Base-by-base conservation (phyloP, 2,888 invertebrate species). In the Girardia tigrina region DNA sequence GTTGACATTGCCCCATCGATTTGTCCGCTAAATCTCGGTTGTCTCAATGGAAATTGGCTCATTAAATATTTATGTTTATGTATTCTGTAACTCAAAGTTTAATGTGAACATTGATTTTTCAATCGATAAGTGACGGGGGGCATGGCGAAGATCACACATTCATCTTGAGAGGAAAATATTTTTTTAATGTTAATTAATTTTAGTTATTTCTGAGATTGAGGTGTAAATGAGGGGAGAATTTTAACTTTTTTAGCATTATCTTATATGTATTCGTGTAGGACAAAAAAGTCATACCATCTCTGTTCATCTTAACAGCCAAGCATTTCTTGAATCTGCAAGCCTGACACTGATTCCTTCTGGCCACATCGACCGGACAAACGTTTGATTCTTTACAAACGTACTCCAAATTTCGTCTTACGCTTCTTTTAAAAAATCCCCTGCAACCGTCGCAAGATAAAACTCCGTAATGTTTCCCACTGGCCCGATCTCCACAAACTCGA, bases 271-370 rank as follows among this genome's bases (percentile, higher is more conserved):
- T n/a, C 4, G 23, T 16, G 23, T 20, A 71, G 1, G 2, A n/a
- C n/a, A n/a, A 14, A 12, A 29, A 28, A 26, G 26, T 71, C 88
- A 88, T 85, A 93, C 93, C 93, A 84, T 93, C 92, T 84, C 90
- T 88, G 84, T 92, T 91, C 93, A 94, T 94, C 84, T 91, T 92
- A 79, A 91, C 92, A 79, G 89, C 88, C 23, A 93, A 87, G 84
- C 93, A 94, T 83, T 93, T 93, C 77, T 90, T 88, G 85, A 94
- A 92, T 71, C 94, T 88, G 83, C 94, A 94, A 0, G 93, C 90
- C 84, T 94, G 94, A 82, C 94, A 94, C 84, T 94, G 94, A 85
- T 94, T 94, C 73, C 94, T 86, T 73, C 93, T 87, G 0, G 91
- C 91, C 0, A 94, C 92, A 81, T 94, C 93, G 26, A 94, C 92